Conservation (phyloP, 1,140 invertebrate genomes). For the Teleogryllus occipitalis region DNA sequence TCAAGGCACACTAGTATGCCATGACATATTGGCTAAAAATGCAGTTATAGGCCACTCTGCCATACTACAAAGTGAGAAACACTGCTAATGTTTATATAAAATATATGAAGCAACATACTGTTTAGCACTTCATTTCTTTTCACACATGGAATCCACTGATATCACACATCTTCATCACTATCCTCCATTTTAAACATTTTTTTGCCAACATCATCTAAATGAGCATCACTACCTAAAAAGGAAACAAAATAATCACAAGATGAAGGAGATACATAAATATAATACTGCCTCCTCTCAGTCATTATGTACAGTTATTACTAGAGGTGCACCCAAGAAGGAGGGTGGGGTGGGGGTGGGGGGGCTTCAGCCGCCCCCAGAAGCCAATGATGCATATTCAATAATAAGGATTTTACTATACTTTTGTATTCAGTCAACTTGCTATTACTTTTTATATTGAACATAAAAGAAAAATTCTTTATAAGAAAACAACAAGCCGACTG, state of each 20-base stretch:
- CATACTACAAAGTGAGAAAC: background rate
- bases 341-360: background rate
- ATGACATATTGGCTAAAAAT: background rate
- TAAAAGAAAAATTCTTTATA: too few relatives aligned
- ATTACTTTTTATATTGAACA: too few relatives aligned
- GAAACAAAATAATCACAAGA: background rate
- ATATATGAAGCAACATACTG: too few relatives aligned
- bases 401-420: background rate
- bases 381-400: background rate
- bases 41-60: background rate
- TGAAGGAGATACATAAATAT: background rate
- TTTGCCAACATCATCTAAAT: background rate
- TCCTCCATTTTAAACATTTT: slow-evolving; percentile 15
- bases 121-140: too few relatives aligned
- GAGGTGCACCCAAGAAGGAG: background rate
- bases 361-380: background rate
- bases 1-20: background rate
- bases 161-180: slow-evolving; percentile 13
- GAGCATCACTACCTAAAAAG: slow-evolving; percentile 5
- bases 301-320: background rate
- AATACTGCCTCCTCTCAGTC: background rate
- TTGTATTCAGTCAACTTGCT: background rate
- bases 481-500: too few relatives aligned
- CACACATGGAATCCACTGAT: too few relatives aligned
- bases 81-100: background rate